Evolutionary conservation across 2,113 vertebrate genomes (phyloP).

Genomic region (Elachura formosa): DNA sequence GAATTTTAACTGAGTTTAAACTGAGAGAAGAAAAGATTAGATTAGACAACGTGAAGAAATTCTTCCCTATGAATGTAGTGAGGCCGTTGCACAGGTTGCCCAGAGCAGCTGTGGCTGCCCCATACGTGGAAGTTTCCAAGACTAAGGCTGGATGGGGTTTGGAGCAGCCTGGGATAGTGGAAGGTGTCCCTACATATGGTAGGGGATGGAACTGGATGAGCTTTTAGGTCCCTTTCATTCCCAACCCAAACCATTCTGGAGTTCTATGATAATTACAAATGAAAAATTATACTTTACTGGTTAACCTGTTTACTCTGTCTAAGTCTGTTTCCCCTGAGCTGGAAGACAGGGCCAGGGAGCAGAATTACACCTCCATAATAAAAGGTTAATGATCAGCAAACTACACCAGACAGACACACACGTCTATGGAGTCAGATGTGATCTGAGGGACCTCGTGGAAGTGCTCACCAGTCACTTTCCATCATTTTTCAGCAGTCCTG

Average conservation of each 20-base stretch:
- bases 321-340: background rate
- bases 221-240: background rate
- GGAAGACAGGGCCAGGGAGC: background rate
- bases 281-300: background rate
- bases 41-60: background rate
- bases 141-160: background rate
- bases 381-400: background rate
- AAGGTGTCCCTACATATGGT: background rate
- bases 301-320: background rate
- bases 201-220: background rate
- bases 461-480: background rate
- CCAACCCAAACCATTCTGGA: background rate
- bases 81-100: background rate
- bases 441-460: background rate
- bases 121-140: background rate
- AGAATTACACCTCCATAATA: background rate
- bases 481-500: background rate
- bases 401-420: background rate
- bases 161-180: background rate
- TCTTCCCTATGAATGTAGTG: rapidly evolving
- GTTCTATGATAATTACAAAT: background rate
- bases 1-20: background rate
- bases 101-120: background rate
- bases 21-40: background rate
- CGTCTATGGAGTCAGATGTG: rapidly evolving